phyloP scores from a whole-genome alignment of 2,797 vertebrate genomes.

The Anniella stebbinsi region DNA sequence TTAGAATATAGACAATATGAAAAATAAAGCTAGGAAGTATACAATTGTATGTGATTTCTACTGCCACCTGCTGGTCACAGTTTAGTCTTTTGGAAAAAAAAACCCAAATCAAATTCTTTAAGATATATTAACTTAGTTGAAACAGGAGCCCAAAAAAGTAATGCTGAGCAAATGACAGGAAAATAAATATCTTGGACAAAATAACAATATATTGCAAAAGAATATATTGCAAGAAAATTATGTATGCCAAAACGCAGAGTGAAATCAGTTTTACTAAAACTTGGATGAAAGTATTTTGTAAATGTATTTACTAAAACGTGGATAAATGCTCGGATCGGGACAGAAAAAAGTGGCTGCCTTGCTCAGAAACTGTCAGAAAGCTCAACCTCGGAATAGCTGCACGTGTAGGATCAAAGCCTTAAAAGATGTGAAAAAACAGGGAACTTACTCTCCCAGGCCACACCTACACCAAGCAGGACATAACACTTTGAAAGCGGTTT shows the following conservation, averaged over 20 bases:
- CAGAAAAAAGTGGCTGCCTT: neutral
- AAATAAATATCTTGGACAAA: neutral
- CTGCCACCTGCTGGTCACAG: conserved; percentile 66
- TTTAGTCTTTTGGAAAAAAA: neutral
- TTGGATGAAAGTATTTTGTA: neutral
- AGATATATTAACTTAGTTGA: neutral
- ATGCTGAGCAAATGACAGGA: neutral
- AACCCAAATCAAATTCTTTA: neutral
- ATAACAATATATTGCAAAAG: neutral
- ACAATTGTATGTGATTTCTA: conserved; percentile 43
- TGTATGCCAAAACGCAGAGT: neutral
- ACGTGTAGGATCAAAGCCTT: neutral
- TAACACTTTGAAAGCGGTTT: too few relatives aligned
- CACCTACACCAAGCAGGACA: too few relatives aligned
- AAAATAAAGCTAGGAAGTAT: conserved; percentile 1
- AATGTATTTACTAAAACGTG: neutral
- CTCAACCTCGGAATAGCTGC: neutral
- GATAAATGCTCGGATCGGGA: neutral
- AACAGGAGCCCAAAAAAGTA: neutral
- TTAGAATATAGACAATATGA: conserved; percentile 7
- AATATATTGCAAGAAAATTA: neutral
- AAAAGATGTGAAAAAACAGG: neutral
- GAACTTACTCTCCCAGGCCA: neutral
- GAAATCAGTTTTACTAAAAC: neutral
- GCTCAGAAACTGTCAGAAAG: neutral